Conservation (phyloP, 1,140 invertebrate species). For the Hydropsyche tenuis region DNA sequence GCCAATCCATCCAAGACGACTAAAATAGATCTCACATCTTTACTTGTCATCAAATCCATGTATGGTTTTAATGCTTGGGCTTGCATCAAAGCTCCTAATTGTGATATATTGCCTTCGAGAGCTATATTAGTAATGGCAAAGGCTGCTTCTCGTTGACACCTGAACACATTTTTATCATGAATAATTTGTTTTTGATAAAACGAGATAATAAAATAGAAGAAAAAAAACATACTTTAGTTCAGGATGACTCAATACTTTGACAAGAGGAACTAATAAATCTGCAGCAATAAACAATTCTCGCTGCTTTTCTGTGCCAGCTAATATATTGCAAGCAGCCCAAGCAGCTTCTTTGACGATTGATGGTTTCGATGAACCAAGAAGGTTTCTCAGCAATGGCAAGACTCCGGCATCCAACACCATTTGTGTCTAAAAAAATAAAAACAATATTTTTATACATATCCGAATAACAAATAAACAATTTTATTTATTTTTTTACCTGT, state of each 20-base stretch:
- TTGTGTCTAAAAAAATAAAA: slow-evolving; percentile 76
- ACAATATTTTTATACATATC: neutral
- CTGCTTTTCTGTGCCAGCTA: slow-evolving; percentile 93
- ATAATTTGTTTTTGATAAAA: no score
- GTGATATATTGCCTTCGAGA: slow-evolving; percentile 88
- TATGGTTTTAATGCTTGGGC: slow-evolving; percentile 88
- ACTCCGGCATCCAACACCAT: slow-evolving; percentile 83
- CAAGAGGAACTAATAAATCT: slow-evolving; percentile 70
- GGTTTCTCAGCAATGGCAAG: slow-evolving; percentile 71
- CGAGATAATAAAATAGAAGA: neutral
- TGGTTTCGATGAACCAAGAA: slow-evolving; percentile 78
- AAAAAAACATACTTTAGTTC: slow-evolving; percentile 73
- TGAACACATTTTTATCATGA: no score
- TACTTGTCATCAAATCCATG: slow-evolving; percentile 80
- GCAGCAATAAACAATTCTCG: slow-evolving; percentile 94
- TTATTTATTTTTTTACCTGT: slow-evolving; percentile 61
- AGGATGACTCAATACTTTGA: slow-evolving; percentile 77
- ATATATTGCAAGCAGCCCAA: slow-evolving; percentile 99
- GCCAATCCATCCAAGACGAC: slow-evolving; percentile 89
- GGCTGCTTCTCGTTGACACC: slow-evolving; percentile 97
- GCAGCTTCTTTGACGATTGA: slow-evolving; percentile 91
- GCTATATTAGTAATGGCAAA: slow-evolving; percentile 99
- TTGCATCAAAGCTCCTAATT: slow-evolving; percentile 82
- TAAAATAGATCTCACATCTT: slow-evolving; percentile 78
- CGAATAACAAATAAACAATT: neutral